Conservation (phyloP, 2,888 invertebrate genomes). For the Cephalotes varians region DNA sequence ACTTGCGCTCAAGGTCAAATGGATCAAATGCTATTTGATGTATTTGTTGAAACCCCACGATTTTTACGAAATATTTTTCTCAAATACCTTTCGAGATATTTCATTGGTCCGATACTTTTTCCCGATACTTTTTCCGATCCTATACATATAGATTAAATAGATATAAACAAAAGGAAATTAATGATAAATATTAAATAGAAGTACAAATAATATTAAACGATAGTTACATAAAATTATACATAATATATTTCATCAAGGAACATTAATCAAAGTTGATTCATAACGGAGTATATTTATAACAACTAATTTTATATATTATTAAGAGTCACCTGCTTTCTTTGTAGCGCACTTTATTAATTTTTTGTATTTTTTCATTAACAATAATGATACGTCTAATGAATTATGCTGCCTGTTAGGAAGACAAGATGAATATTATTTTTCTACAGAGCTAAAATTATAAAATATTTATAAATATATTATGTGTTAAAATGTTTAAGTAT, state of each 20-base stretch:
- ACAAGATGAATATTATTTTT: constrained; percentile 67
- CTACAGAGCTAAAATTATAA: constrained; percentile 57
- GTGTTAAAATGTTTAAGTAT: constrained; percentile 60
- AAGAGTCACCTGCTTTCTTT: not conserved
- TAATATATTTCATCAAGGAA: constrained; percentile 20
- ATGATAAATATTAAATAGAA: not conserved
- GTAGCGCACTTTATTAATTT: constrained; percentile 45
- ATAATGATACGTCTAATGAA: constrained; percentile 66
- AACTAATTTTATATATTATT: constrained; percentile 23
- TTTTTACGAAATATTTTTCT: too few species aligned
- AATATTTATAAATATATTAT: constrained; percentile 56
- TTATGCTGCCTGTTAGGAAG: constrained; percentile 70
- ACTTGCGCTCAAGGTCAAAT: too few species aligned
- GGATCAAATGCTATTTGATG: too few species aligned
- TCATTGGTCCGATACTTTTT: too few species aligned
- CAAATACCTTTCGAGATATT: too few species aligned
- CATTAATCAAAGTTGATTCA: not conserved
- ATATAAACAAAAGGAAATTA: not conserved
- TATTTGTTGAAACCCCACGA: too few species aligned
- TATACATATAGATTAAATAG: constrained; percentile 8
- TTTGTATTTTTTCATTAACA: constrained; percentile 62
- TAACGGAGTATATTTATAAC: constrained; percentile 27
- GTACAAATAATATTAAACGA: constrained; percentile 19
- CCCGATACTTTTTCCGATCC: too few species aligned
- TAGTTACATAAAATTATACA: constrained; percentile 14